Base-by-base conservation (phyloP, 2,888 invertebrate genomes). In the Epistrophe grossulariae region DNA sequence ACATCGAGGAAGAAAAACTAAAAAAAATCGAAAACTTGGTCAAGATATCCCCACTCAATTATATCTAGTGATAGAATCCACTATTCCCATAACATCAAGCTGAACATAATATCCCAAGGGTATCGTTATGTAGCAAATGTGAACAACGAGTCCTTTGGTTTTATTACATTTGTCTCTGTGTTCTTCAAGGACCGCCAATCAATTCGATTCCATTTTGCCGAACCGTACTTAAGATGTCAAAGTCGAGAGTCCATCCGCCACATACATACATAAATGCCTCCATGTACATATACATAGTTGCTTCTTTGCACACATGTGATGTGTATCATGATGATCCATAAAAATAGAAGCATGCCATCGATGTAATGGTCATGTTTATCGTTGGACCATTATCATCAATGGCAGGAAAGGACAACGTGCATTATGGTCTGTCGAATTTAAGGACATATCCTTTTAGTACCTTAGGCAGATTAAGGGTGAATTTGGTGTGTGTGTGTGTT, bases 361-460 rank as follows among this genome's bases (percentile, higher is more conserved):
- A 73, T 89, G 85, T 89, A 87, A 89, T 88, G 88, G 88, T 89
- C 88, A 89, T 89, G 88, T 89, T 89, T 89, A 88, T 88, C 88
- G 87, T 74, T 60, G 66, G 66, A 7, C 87, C 79, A 87, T 87
- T 79, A 87, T 79, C 83, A 79, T 82, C 83, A 87, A 87, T 82
- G 82, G 55, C 85, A 79, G 74, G 79, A 79, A 79, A 79, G 83
- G 87, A 87, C 87, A 87, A 79, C 83, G 79, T 76, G 74, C 82
- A 87, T 87, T 79, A 87, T 83, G 87, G 87, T 83, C 82, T 79
- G 55, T 87, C 82, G 87, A 76, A 45, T 72, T 72, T 79, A 77
- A 83, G 87, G 83, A 83, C 52, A 55, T 28, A 13, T 74, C 55
- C 40, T 76, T 60, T 79, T 17, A 35, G 11, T 60, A 48, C 59